Base-by-base conservation (phyloP, 2,797 vertebrate genomes). In the Petrocephalus schoutedeni region DNA sequence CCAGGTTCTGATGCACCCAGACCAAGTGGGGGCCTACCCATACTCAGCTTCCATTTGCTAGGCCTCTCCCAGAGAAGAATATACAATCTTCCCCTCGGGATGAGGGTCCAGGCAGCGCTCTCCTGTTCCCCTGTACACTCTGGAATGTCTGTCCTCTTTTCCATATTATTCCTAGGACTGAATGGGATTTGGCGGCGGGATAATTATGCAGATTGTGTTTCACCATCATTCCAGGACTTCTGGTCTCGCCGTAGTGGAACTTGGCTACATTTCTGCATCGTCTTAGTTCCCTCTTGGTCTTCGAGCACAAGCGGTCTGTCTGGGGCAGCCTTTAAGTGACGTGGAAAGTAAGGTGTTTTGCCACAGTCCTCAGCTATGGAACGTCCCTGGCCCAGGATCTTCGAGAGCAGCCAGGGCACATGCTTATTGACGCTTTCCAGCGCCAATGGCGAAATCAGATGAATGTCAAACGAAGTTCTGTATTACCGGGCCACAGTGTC, bases 91-190 rank as follows among this genome's bases (percentile, higher is more conserved):
- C 80, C 51, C 51, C 45, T 54, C 8, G 49, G 80, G 49, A 83
- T 53, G n/a, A 21, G 41, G 19, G 80, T 53, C 14, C 10, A 77
- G 36, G 36, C 71, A 45, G 36, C 6, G 16, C 71, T n/a, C 36
- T 83, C 21, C 49, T 23, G 45, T 54, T 83, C 49, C 51, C 0
- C 49, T 53, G 4, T 1, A 51, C 49, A 83, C 21, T 54, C n/a
- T 53, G 80, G 80, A 51, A 51, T 23, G n/a, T 83, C n/a, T 88
- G 84, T 89, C 88, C 91, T 90, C 89, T 90, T 90, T 90, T 90
- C 91, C 88, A 90, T 93, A 51, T 83, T 92, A 91, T 92, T 93
- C 91, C 90, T 91, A 91, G 89, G 90, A 92, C 90, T 84, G 87
- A 53, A 54, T 83, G 51, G 51, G 45, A 83, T 83, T 83, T 28